Evolutionary conservation across 1,140 invertebrate species (phyloP), one percentile per base, ranked within the genome.

Genomic region (Scaptomyza montana): DNA sequence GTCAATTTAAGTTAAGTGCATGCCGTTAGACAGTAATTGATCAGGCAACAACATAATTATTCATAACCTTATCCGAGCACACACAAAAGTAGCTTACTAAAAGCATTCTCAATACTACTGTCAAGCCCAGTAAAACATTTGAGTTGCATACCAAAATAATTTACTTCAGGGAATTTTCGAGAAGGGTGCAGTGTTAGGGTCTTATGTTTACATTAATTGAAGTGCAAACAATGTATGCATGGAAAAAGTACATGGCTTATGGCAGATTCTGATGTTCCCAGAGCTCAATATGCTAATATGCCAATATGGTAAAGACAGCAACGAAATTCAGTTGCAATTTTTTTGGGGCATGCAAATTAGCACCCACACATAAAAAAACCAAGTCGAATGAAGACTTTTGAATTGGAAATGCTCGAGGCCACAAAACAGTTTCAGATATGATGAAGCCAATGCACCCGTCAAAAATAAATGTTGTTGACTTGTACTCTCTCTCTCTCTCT

Each of bases 271-370:
- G 33, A 49, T 47, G 45, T 25, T 57, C 51, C 65, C 61, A 77
- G 64, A 53, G 64, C 69, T 65, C 72, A 65, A 77, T 85, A 84
- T 84, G 80, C 67, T 85, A 84, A 84, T 84, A 43, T 39, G 45
- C 51, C 69, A 77, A 77, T 74, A 77, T 68, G 50, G 8, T 55
- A 60, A 74, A 57, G 46, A 64, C 45, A 36, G 39, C 10, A 64
- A 39, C 39, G 57, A 68, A 36, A 49, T 60, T 64, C 49, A 53
- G 64, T 64, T 63, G 65, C 64, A 65, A 59, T 67, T 66, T 67
- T 53, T 36, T 28, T 7, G 50, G 39, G 39, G 39, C 69, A 86
- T 86, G 82, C 81, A 86, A 86, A 86, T 86, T 75, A 78, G 81
- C 62, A 54, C 47, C 65, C 28, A 45, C 30, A 56, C 55, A 16